Conservation (phyloP, 1,140 invertebrate genomes). For the Eriosoma lanigerum region DNA sequence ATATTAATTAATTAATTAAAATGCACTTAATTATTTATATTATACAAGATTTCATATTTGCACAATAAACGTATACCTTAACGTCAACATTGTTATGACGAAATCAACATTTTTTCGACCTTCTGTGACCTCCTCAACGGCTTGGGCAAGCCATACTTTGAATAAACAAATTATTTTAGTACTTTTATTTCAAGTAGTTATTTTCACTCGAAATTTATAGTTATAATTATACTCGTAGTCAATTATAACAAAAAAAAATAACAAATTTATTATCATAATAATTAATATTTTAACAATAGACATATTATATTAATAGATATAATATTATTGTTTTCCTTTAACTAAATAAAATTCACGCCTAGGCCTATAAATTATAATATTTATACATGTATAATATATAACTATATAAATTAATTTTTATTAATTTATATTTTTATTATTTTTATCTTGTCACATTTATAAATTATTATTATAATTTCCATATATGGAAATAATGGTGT, state of each 20-base stretch:
- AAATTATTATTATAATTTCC: too few relatives aligned
- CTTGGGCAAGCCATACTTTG: slow-evolving; percentile 34
- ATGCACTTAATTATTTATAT: neutral
- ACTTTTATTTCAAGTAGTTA: slow-evolving; percentile 7
- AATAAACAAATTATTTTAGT: neutral
- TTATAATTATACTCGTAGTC: slow-evolving; percentile 37
- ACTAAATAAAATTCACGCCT: too few relatives aligned
- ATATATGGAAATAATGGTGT: too few relatives aligned
- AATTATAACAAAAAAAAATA: slow-evolving; percentile 29
- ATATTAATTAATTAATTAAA: neutral
- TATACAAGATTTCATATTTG: slow-evolving; percentile 18
- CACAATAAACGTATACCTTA: slow-evolving; percentile 12
- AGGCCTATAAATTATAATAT: too few relatives aligned
- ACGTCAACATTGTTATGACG: neutral
- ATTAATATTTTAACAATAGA: slow-evolving; percentile 26
- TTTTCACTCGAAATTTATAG: neutral
- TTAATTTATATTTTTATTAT: too few relatives aligned
- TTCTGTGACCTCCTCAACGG: slow-evolving; percentile 9
- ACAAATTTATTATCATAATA: slow-evolving; percentile 2
- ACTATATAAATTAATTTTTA: too few relatives aligned
- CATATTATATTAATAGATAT: too few relatives aligned
- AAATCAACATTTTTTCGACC: neutral
- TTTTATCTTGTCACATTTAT: too few relatives aligned
- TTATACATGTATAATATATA: too few relatives aligned
- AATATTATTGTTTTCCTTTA: too few relatives aligned